Percentiles rank a stretch among this genome's conserved stretches.
These are phyloP conservation scores for Bradypodion ventrale DNA, from an alignment of 2,797 vertebrate species.

Conservation along the genomic window DNA sequence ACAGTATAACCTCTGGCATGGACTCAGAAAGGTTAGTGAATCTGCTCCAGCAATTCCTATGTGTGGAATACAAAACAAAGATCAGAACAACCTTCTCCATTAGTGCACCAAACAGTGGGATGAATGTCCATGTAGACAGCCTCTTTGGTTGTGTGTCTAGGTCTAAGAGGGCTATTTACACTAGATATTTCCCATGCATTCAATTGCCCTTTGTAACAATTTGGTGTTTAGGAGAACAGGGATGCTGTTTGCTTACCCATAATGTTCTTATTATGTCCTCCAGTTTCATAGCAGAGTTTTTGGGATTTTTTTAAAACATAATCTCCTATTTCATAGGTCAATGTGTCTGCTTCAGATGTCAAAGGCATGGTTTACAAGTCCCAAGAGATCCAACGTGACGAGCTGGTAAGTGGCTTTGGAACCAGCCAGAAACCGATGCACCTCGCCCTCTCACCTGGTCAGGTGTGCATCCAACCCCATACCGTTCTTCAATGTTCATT, in stretches of 20 bases:
- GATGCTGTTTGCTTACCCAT: background rate
- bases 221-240: background rate
- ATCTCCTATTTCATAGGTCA: slow-evolving; percentile 74
- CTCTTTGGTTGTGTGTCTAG: background rate
- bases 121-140: no score
- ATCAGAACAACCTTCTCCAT: no score
- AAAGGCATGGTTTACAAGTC: slow-evolving; percentile 87
- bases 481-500: background rate
- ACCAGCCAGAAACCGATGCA: slow-evolving; percentile 22
- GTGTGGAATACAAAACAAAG: no score
- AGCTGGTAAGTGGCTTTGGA: slow-evolving; percentile 79
- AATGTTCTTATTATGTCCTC: background rate
- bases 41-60: no score
- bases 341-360: slow-evolving; percentile 81
- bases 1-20: no score
- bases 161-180: background rate
- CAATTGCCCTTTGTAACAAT: background rate
- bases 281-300: background rate
- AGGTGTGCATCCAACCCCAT: background rate
- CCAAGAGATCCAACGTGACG: slow-evolving; percentile 88
- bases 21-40: no score
- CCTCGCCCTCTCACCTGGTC: slow-evolving; percentile 7
- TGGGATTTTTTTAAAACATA: background rate
- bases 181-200: background rate
- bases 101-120: no score